Evolutionary conservation across 1,140 invertebrate species (phyloP), one percentile per base, ranked within the genome.

Genomic region (Homarus americanus): DNA sequence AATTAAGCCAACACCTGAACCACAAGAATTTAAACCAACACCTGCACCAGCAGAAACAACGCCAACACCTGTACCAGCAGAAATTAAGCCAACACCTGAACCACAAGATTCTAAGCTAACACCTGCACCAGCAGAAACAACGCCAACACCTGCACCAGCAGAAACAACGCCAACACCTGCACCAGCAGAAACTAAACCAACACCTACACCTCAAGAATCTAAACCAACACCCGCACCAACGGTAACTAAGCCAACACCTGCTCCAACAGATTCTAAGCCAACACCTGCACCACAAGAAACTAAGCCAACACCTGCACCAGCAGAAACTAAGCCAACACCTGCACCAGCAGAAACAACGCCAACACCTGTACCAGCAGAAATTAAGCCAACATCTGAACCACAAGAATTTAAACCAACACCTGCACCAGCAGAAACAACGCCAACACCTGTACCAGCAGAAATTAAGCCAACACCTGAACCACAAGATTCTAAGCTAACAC

Each of bases 361-460:
- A 82, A 90, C 63, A 73, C 75, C 12, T 78, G 36, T 12, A 17
- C 40, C 84, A 40, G 73, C 69, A 63, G 73, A 83, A 73, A 73
- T 32, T 28, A 85, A 73, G n/a, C 34, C 44, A 83, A 91, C 41
- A 75, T 40, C 58, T 78, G 58, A 5, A 0, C 73, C 85, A 78
- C 36, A 9, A 72, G 10, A 58, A 49, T 17, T 44, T 32, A 58
- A 78, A 53, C 17, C 5, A 41, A 80, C 24, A 69, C 76, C 53
- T 79, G 41, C n/a, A n/a, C 41, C 85, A 58, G 82, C 76, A 80
- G 79, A 88, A 63, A 78, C 44, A 32, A 90, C 72, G 24, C 49
- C 66, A 75, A 76, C 66, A 84, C 82, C 63, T 41, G 40, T 12
- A 72, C 76, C 75, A 38, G 38, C 24, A 10, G 32, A 79, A 79